Evolutionary conservation across 2,797 vertebrate species (phyloP).

Genomic region (Zalophus californianus): DNA sequence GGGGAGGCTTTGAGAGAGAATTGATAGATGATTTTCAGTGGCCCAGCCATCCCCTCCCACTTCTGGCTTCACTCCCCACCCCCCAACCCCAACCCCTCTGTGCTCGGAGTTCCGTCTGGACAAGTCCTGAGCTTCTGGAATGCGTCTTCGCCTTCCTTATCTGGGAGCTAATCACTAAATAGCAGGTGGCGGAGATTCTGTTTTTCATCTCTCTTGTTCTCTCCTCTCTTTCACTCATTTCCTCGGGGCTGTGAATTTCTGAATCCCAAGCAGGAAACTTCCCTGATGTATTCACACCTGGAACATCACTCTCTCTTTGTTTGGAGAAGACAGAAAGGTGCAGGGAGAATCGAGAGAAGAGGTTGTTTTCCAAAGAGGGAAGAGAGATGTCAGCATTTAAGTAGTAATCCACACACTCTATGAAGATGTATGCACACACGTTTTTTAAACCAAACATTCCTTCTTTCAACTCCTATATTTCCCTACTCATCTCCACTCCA

Average conservation of each 20-base stretch:
- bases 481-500: constrained; percentile 6
- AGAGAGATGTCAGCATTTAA: background rate
- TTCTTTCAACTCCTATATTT: constrained; percentile 37
- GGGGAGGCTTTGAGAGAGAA: background rate
- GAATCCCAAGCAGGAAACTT: constrained; percentile 84
- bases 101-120: constrained; percentile 82
- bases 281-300: constrained; percentile 83
- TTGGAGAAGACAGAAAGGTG: constrained; percentile 27
- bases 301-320: constrained; percentile 70
- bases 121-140: constrained; percentile 88
- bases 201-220: constrained; percentile 86
- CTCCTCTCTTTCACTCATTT: constrained; percentile 80
- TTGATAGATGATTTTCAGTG: background rate
- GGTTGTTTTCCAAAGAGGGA: background rate
- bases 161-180: constrained; percentile 87
- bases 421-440: background rate
- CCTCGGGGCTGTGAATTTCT: constrained; percentile 87
- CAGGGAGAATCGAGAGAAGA: constrained; percentile 46
- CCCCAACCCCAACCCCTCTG: constrained; percentile 68
- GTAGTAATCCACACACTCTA: background rate
- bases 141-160: constrained; percentile 86
- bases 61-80: constrained; percentile 43
- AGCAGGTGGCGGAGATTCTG: constrained; percentile 87
- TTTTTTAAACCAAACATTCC: constrained; percentile 46
- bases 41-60: background rate